Percentiles rank a stretch among this genome's conserved stretches.
These are phyloP conservation scores for Anadara kagoshimensis DNA, from an alignment of 1,140 invertebrate species.

Conservation along the genomic window DNA sequence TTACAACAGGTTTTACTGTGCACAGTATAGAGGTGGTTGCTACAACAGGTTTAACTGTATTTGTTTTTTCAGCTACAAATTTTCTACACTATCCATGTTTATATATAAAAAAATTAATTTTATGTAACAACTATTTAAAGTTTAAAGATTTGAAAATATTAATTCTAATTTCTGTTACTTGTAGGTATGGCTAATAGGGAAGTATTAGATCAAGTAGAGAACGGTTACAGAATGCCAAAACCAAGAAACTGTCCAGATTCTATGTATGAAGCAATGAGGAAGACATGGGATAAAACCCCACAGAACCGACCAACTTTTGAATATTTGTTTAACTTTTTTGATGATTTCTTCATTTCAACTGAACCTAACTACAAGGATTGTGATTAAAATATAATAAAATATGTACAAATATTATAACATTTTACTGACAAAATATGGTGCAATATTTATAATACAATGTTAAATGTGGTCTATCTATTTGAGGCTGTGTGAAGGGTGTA, in stretches of 20 bases:
- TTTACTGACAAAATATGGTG: too few species aligned
- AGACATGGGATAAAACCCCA: slow-evolving; percentile 80
- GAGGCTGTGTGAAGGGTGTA: too few species aligned
- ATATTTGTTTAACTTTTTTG: slow-evolving; percentile 97
- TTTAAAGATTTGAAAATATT: background rate
- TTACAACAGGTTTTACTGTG: too few species aligned
- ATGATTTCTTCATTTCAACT: slow-evolving; percentile 96
- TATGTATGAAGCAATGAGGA: slow-evolving; percentile 80
- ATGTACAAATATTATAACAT: too few species aligned
- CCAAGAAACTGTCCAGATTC: slow-evolving; percentile 85
- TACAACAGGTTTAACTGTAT: too few species aligned
- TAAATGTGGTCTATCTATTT: too few species aligned
- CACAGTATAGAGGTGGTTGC: too few species aligned
- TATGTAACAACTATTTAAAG: background rate
- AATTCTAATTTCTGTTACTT: background rate
- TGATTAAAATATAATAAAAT: too few species aligned
- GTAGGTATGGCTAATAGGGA: slow-evolving; percentile 83
- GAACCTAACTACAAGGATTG: slow-evolving; percentile 86
- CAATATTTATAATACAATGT: too few species aligned
- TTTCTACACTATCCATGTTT: too few species aligned
- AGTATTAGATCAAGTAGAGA: slow-evolving; percentile 96
- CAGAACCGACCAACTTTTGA: slow-evolving; percentile 98
- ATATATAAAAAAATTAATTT: too few species aligned
- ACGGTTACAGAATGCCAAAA: slow-evolving; percentile 96
- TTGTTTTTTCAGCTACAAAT: too few species aligned